Conservation (phyloP, 2,888 invertebrate species). For the Lepidonotus clava region DNA sequence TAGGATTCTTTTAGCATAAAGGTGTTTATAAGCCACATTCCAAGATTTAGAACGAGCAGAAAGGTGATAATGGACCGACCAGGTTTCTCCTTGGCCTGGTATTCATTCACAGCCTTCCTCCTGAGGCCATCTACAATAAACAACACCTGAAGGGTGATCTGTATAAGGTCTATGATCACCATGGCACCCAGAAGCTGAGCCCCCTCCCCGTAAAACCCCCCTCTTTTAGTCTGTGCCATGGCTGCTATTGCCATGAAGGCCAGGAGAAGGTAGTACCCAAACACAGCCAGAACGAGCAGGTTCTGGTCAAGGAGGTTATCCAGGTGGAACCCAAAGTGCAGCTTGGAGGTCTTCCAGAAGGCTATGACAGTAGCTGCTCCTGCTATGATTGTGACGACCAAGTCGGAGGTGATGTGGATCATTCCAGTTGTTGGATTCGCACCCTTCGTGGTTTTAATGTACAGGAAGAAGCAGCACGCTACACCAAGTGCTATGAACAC, state of each 20-base stretch:
- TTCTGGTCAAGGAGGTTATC: conserved; percentile 44
- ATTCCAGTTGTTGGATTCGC: conserved; percentile 66
- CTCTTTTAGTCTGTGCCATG: background rate
- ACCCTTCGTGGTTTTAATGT: conserved; percentile 63
- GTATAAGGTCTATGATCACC: conserved; percentile 1
- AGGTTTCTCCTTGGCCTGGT: conserved; percentile 55
- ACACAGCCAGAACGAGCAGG: conserved; percentile 31
- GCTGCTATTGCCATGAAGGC: background rate
- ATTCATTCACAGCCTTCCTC: conserved; percentile 63
- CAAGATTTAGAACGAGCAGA: conserved; percentile 83
- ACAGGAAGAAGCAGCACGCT: conserved; percentile 76
- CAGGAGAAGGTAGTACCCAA: conserved; percentile 42
- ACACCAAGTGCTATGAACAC: conserved; percentile 77
- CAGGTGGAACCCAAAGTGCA: background rate
- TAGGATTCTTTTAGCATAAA: conserved; percentile 79
- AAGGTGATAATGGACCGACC: conserved; percentile 81
- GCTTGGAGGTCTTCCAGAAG: background rate
- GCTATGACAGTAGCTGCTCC: background rate
- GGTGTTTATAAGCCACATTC: conserved; percentile 83
- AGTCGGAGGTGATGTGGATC: conserved; percentile 15
- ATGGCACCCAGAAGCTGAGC: background rate
- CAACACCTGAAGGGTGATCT: conserved; percentile 70
- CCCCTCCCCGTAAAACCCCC: background rate
- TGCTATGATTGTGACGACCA: conserved; percentile 3
- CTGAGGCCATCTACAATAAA: conserved; percentile 76